Evolutionary conservation across 2,888 invertebrate species (phyloP), one percentile per base, ranked within the genome.

Genomic region (Phyllotreta striolata): DNA sequence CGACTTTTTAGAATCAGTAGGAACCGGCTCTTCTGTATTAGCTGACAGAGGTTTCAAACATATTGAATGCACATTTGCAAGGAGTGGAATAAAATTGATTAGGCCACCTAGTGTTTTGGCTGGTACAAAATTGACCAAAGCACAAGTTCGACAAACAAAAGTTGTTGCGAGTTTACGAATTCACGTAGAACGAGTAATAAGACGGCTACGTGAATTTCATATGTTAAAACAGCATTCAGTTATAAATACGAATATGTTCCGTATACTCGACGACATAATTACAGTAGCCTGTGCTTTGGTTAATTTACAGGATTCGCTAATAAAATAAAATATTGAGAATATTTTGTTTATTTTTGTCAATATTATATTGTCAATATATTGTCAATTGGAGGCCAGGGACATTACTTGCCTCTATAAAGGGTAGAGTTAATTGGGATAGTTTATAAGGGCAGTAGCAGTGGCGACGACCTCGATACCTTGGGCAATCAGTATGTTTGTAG

Each of bases 1-100:
- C 60, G 60, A 47, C 34, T 67, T 59, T 56, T 40, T 69, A 24
- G 51, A 65, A 37, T n/a, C 14, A 37, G 43, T 70, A 24, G 24
- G 14, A 34, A 24, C 13, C 3, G 59, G 57, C 1, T 10, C 38
- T 13, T 37, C 40, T 40, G 54, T 70, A 7, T 47, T 68, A 54
- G 70, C 70, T 37, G 64, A 68, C 40, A 37, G 66, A 40, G 64
- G 59, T 8, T 62, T 66, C 13, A 66, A 62, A 24, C 47, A 66
- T 12, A 38, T 66, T 8, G 55, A 41, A 6, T 2, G 13, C 1
- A 7, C 46, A 34, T 8, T 63, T n/a, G 12, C 37, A 6, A 40
- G 34, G 44, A 44, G 1, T 14, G 40, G 55, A 1, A 44, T 46
- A 38, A 62, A n/a, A 44, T 10, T 62, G 8, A 37, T 62, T 9